These are phyloP conservation scores for Eurystomus gularis DNA, from an alignment of 2,113 vertebrate genomes.

Conservation along the genomic window DNA sequence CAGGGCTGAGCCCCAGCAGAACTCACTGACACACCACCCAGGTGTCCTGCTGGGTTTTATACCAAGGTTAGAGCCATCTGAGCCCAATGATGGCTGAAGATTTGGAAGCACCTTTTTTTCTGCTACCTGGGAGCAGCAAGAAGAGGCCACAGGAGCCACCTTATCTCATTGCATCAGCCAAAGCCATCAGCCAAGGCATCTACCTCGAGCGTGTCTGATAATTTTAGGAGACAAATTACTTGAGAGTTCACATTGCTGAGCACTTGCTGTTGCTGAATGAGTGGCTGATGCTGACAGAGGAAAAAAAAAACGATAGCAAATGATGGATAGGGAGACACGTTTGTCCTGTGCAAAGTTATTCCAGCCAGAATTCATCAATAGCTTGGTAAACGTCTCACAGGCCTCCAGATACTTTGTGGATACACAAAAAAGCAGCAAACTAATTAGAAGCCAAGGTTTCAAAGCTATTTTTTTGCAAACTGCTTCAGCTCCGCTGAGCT, in stretches of 20 bases:
- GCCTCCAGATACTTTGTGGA: neutral
- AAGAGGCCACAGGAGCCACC: neutral
- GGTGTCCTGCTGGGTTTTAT: neutral
- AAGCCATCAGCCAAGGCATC: neutral
- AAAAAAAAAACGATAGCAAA: no score
- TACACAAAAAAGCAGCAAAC: neutral
- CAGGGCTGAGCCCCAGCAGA: neutral
- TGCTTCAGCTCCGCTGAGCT: neutral
- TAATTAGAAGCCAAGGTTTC: neutral
- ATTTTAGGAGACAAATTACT: neutral
- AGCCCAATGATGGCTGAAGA: neutral
- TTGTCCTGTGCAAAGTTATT: neutral
- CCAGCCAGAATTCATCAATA: neutral
- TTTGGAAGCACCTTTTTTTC: neutral
- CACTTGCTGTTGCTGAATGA: neutral
- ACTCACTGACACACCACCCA: neutral
- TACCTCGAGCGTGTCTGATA: neutral
- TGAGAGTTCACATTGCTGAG: neutral
- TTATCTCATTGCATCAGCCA: neutral
- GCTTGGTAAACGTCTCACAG: neutral
- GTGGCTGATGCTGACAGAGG: neutral
- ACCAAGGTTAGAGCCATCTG: neutral
- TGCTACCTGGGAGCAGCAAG: neutral
- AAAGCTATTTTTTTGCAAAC: neutral
- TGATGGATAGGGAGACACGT: neutral